Evolutionary conservation across 2,888 invertebrate genomes (phyloP).

Genomic region (Sinopyrophorus schimmeli): DNA sequence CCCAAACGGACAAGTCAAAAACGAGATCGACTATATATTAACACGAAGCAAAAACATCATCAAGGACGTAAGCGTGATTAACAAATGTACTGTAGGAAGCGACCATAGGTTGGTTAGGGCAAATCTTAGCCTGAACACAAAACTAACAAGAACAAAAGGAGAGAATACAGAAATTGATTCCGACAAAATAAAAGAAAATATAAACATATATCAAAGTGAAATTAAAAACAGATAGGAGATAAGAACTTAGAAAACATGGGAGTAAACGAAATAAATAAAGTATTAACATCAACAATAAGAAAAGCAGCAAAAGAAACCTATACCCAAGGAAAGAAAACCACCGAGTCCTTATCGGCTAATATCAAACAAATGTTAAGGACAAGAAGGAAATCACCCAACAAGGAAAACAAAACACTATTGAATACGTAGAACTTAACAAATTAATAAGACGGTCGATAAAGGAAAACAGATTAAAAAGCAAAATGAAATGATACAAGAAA

Average conservation of each 20-base stretch:
- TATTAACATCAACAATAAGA: slow-evolving; percentile 2
- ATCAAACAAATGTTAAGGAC: slow-evolving; percentile 1
- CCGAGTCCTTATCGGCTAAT: background rate
- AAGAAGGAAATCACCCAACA: background rate
- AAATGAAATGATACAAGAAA: background rate
- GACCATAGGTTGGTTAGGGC: slow-evolving; percentile 2
- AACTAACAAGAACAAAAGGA: slow-evolving; percentile 1
- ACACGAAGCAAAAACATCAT: background rate
- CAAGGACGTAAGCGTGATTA: slow-evolving; percentile 2
- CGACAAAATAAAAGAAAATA: background rate
- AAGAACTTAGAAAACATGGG: slow-evolving; percentile 4
- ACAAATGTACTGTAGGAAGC: slow-evolving; percentile 1
- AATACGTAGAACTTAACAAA: slow-evolving; percentile 3
- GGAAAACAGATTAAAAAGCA: background rate
- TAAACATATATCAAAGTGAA: slow-evolving; percentile 6
- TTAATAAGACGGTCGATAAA: slow-evolving; percentile 1
- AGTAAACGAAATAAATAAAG: slow-evolving; percentile 5
- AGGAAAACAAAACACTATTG: slow-evolving; percentile 4
- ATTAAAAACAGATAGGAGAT: slow-evolving; percentile 1
- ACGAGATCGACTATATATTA: slow-evolving; percentile 35
- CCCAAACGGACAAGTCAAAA: slow-evolving; percentile 27
- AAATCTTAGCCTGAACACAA: slow-evolving; percentile 2
- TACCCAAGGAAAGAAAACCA: background rate
- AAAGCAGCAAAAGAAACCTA: slow-evolving; percentile 1
- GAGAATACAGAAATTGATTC: background rate